Base-by-base conservation (phyloP, 2,797 vertebrate genomes). In the Helostoma temminkii region DNA sequence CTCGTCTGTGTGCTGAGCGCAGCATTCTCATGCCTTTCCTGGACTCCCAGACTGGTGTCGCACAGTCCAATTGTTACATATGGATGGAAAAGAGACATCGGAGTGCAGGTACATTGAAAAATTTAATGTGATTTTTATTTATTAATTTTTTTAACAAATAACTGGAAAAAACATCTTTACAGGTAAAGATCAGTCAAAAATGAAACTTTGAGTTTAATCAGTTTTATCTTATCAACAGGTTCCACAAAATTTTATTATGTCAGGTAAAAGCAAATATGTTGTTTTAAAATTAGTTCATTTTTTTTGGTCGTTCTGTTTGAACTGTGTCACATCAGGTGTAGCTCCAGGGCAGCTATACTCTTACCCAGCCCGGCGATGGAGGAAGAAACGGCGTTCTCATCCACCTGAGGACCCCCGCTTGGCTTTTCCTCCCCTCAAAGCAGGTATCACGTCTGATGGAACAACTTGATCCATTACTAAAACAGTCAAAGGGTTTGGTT, bases 61-160 rank as follows among this genome's bases (percentile, higher is more conserved):
- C 97, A 6, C 98, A 99, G 85, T 98, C 96, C 83, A 99, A 99
- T 91, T 99, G 98, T 88, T 99, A 99, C 76, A 99, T 99, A 87
- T 99, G 98, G 98, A 99, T 99, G 98, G 98, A 99, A 78, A 98
- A 98, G 81, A 94, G 98, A 67, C 97, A 99, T 86, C 91, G 97
- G 0, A 97, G 97, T 46, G 96, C 97, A 89, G 98, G 97, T 97
- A 70, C 34, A 9, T 11, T 4, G 6, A 56, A 4, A 9, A 19
- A 37, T 30, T 30, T 22, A 6, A 18, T n/a, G 1, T 50, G 4
- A 41, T 9, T 58, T 47, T 39, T n/a, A n/a, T n/a, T n/a, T n/a
- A n/a, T n/a, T n/a, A n/a, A n/a, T n/a, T n/a, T n/a, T n/a, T n/a
- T n/a, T n/a, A n/a, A n/a, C n/a, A n/a, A n/a, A n/a, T n/a, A n/a